Base-by-base conservation (phyloP, 2,113 vertebrate genomes). In the Mustelus asterias region DNA sequence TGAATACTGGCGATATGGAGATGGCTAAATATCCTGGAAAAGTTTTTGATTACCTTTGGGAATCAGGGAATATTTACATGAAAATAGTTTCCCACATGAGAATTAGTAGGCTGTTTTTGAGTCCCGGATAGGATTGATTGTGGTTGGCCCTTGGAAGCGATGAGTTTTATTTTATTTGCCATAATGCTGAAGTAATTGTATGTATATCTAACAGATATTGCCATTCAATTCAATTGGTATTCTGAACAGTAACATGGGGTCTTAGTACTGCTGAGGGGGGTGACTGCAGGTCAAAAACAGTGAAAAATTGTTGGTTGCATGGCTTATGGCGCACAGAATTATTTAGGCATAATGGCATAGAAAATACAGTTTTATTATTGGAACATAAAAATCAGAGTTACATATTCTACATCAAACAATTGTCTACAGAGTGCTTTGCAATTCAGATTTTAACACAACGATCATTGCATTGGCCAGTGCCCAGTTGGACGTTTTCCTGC, bases 61-160 rank as follows among this genome's bases (percentile, higher is more conserved):
- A 63, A 67, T 93, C n/a, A 67, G 58, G 89, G 89, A 93, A 63
- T 93, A 93, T 93, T 93, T 93, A 93, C 60, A 65, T 37, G 58
- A 93, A 93, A 93, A 37, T 63, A 93, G n/a, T 93, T 67, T 65
- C 60, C 37, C n/a, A 29, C 16, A 8, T 33, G 60, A 65, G 89
- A 93, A 22, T 93, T 22, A 8, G 65, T 16, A 2, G 54, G 54
- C 11, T 54, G 13, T 90, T 83, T 41, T 90, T 33, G 24, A 24
- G 86, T 29, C 11, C 48, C 41, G 1, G 80, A 41, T 44, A 83
- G 18, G 80, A 18, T 83, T 18, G n/a, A 83, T 41, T 83, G 78
- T n/a, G 33, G 33, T 1, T 20, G 6, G 33, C 6, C 89, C 33
- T n/a, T 22, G 18, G 58, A 37, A 89, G 83, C 22, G n/a, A 7